Evolutionary conservation across 2,888 invertebrate genomes (phyloP).

Genomic region (Hirtodrosophila alboralis): DNA sequence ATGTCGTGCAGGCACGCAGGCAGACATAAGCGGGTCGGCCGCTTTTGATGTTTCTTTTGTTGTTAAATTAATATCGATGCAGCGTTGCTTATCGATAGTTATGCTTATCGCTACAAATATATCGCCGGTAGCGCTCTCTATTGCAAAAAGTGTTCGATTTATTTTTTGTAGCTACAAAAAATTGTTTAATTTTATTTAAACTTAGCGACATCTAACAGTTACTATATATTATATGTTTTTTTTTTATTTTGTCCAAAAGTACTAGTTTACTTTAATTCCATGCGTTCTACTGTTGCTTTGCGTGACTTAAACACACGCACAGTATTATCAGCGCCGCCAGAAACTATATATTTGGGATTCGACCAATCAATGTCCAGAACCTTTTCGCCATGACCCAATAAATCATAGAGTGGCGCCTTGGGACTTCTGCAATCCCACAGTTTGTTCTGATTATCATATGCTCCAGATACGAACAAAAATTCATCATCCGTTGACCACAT

Average conservation of each 20-base stretch:
- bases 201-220: slow-evolving; percentile 38
- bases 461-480: slow-evolving; percentile 95
- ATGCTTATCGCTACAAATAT: slow-evolving; percentile 16
- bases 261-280: slow-evolving; percentile 50
- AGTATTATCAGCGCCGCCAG: slow-evolving; percentile 96
- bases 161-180: slow-evolving; percentile 28
- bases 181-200: slow-evolving; percentile 50
- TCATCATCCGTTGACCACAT: slow-evolving; percentile 94
- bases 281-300: slow-evolving; percentile 64
- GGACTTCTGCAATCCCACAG: slow-evolving; percentile 98
- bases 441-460: slow-evolving; percentile 95
- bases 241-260: too few relatives aligned
- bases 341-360: slow-evolving; percentile 92
- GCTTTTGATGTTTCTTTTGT: slow-evolving; percentile 59
- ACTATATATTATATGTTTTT: too few relatives aligned
- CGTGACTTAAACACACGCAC: slow-evolving; percentile 92
- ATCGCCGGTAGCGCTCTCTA: slow-evolving; percentile 46
- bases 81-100: slow-evolving; percentile 49
- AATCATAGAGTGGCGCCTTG: slow-evolving; percentile 95
- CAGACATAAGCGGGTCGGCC: slow-evolving; percentile 61
- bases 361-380: slow-evolving; percentile 98
- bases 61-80: slow-evolving; percentile 57
- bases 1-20: slow-evolving; percentile 39
- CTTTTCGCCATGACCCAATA: slow-evolving; percentile 97
- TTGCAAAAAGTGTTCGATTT: slow-evolving; percentile 18